Evolutionary conservation across 2,113 vertebrate genomes (phyloP).

Genomic region (Sinocyclocheilus anshuiensis): DNA sequence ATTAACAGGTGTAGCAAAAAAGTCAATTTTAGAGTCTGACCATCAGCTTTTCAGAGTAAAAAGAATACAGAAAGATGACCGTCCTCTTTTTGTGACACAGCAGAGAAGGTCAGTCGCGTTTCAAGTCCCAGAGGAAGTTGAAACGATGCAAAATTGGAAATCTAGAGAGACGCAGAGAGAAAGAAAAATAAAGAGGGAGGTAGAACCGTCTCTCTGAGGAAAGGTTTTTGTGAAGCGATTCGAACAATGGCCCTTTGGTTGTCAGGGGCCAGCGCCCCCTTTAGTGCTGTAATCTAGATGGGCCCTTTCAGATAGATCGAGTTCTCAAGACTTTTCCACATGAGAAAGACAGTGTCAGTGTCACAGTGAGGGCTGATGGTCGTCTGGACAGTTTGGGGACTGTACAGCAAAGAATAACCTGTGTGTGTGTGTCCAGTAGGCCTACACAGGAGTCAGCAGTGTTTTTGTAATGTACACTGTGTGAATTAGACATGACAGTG

Average conservation of each 20-base stretch:
- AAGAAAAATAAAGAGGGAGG: constrained; percentile 52
- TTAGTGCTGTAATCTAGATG: constrained; percentile 72
- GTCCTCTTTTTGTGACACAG: constrained; percentile 27
- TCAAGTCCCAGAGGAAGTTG: constrained; percentile 44
- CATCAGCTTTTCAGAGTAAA: neutral
- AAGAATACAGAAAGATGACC: neutral
- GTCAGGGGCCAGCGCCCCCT: constrained; percentile 59
- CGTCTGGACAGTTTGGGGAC: constrained; percentile 35
- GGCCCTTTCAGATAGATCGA: constrained; percentile 68
- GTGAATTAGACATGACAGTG: constrained; percentile 56
- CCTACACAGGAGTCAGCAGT: constrained; percentile 19
- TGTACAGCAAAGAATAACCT: neutral
- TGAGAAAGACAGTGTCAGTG: constrained; percentile 37
- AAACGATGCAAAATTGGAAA: constrained; percentile 52
- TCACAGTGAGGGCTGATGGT: constrained; percentile 5
- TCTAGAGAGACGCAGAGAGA: constrained; percentile 37
- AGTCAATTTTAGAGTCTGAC: neutral
- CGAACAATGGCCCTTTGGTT: constrained; percentile 78
- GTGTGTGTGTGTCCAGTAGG: constrained; percentile 17
- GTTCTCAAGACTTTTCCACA: constrained; percentile 62
- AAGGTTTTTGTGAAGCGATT: constrained; percentile 74
- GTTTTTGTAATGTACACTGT: constrained; percentile 40
- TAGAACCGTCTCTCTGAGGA: constrained; percentile 58
- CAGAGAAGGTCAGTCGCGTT: constrained; percentile 48
- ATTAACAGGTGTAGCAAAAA: neutral